phyloP scores from a whole-genome alignment of 92 coral and sea anemone genomes.

The Pocillopora meandrina region DNA sequence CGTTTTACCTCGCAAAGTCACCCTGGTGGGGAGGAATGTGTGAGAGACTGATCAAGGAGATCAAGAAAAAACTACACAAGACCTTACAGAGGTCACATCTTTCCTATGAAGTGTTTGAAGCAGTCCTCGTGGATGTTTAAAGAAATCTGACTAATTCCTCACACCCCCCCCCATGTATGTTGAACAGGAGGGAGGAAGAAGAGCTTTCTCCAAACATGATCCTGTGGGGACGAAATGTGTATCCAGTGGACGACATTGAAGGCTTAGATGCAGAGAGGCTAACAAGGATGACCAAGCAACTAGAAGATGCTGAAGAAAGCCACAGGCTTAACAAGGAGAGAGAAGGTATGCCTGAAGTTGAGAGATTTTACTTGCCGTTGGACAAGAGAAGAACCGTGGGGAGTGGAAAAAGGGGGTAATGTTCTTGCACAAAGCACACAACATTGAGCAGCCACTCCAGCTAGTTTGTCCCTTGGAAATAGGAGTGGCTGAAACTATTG shows the following conservation, averaged over 20 bases:
- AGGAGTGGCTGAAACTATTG: neutral
- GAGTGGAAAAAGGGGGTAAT: conserved; percentile 49
- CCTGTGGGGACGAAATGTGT: conserved; percentile 67
- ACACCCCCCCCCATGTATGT: too few species aligned
- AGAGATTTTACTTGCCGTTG: conserved; percentile 60
- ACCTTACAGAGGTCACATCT: too few species aligned
- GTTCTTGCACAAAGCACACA: too few species aligned
- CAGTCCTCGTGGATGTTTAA: too few species aligned
- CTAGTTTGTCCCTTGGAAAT: neutral
- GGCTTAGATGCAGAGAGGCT: conserved; percentile 56
- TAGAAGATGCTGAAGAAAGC: conserved; percentile 34
- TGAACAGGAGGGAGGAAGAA: conserved; percentile 28
- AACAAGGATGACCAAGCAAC: conserved; percentile 35
- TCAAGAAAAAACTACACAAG: too few species aligned
- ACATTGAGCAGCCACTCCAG: neutral
- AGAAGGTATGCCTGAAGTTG: conserved; percentile 43
- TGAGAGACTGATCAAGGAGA: conserved; percentile 46
- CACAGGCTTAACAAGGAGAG: conserved; percentile 48
- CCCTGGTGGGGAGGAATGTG: conserved; percentile 56
- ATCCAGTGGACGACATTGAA: conserved; percentile 60
- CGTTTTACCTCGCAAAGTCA: conserved; percentile 41
- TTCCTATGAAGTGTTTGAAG: too few species aligned
- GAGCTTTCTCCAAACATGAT: conserved; percentile 49
- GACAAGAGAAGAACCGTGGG: conserved; percentile 71
- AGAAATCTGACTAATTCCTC: too few species aligned